Evolutionary conservation across 2,888 invertebrate genomes (phyloP), one percentile per base, ranked within the genome.

Genomic region (Eurytoma adleriae): DNA sequence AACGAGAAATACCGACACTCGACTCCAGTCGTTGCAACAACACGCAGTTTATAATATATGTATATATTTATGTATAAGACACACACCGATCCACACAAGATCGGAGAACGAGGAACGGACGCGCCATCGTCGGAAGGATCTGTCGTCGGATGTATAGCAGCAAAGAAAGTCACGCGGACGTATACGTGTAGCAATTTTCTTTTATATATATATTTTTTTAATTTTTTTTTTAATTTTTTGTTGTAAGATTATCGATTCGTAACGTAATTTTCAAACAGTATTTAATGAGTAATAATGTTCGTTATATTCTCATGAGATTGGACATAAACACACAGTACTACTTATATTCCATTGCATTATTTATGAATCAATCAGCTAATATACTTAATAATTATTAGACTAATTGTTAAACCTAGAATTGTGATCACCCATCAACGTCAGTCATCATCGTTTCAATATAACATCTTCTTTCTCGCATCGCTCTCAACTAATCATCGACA

Each of bases 261-360:
- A 87, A 89, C 87, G 86, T 88, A 88, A 87, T 86, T 40, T 89
- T 88, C 87, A 89, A 89, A 89, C 88, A 89, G 85, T 88, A 88
- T 89, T 87, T 85, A 86, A 89, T 89, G 87, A 88, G 87, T 89
- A 89, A 90, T 90, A 90, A 90, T 90, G 89, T 87, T 89, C 87
- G 88, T 88, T 89, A 90, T 89, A 90, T 90, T 90, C 89, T 88
- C 89, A 89, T 90, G 90, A 90, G 87, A 89, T 89, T 90, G 89
- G 90, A 90, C 90, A 90, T 90, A 90, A 90, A 90, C 90, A 90
- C 90, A 90, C 90, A 90, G 88, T 90, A 90, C 90, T 90, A 90
- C 89, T 88, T 89, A 88, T 90, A 89, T 85, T 88, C 86, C 89
- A 90, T 90, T 90, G 90, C 90, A 90, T 89, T 90, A 90, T 90